Percentiles rank a stretch among this genome's conserved stretches.
Conservation (phyloP, 2,113 vertebrate genomes). For the Puma concolor region DNA sequence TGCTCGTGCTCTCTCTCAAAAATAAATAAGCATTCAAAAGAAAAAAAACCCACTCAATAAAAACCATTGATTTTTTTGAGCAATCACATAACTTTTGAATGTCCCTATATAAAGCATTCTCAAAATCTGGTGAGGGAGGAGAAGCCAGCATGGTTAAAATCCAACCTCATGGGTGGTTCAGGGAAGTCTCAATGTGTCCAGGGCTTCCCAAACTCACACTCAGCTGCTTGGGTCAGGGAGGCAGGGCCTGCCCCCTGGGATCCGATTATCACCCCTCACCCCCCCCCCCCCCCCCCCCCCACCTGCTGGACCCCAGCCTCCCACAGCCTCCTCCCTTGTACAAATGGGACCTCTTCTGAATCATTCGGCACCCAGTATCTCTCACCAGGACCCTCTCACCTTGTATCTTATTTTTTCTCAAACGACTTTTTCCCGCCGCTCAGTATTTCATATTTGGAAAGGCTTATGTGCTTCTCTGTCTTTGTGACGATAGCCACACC, state of each 20-base stretch:
- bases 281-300: fast-evolving
- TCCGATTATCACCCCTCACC: background rate
- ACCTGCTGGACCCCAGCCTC: background rate
- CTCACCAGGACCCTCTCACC: background rate
- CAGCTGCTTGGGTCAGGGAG: background rate
- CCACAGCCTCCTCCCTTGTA: background rate
- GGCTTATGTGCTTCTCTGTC: background rate
- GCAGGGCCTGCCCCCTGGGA: background rate
- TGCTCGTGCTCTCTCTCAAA: no score
- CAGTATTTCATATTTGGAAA: background rate
- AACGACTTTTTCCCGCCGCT: background rate
- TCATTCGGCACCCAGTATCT: no score
- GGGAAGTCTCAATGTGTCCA: background rate
- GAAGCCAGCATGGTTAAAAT: background rate
- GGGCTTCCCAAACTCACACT: fast-evolving
- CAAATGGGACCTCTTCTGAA: background rate
- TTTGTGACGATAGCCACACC: background rate
- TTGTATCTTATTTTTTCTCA: background rate
- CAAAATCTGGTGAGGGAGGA: background rate
- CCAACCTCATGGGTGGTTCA: background rate
- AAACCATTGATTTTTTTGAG: background rate
- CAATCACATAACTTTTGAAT: background rate
- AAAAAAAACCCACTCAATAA: background rate
- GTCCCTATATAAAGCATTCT: background rate
- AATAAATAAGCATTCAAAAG: no score